Evolutionary conservation across 2,113 vertebrate genomes (phyloP), one percentile per base, ranked within the genome.

Genomic region (Microcebus jonahi): DNA sequence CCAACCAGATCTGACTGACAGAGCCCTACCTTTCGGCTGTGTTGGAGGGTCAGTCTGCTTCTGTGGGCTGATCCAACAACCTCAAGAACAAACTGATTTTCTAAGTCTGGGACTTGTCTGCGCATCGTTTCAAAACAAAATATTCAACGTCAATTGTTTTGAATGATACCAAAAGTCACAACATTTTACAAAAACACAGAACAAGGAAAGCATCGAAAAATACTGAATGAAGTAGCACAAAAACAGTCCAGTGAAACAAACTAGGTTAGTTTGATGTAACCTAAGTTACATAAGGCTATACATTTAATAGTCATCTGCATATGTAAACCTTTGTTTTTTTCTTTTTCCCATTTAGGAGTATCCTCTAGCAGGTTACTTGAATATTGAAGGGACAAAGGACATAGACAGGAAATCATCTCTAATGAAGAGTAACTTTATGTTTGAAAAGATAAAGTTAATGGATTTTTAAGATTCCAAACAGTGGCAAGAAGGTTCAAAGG

Each of bases 251-350:
- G 95, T 97, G 98, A 97, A 81, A 88, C 88, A 93, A 95, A 97
- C 75, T 81, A 79, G 80, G 39, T 88, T 42, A 89, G 77, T 88
- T 61, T 94, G 92, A 61, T 84, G 70, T 96, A 95, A 98, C 88
- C 73, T 39, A 21, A 17, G 31, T 83, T 91, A 95, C 81, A 86
- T 59, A 94, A 76, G 94, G 63, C 96, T 97, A 96, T 48, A 90
- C 13, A 63, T 75, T 93, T 95, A 97, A 98, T 80, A 96, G 98
- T 98, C 97, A 98, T 97, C 98, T 98, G 98, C 97, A 98, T 94
- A 42, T 98, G 97, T 98, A 98, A 98, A 96, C 94, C 81, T 84
- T 95, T 57, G 87, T 34, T 36, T 5, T 42, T 89, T 83, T 36
- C 88, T 85, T 67, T 89, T 57, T 57, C 55, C 55, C 88, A 95